Evolutionary conservation across 37 sponge, comb jelly and placozoan species (phyloP).

Genomic region (Agelas oroides): DNA sequence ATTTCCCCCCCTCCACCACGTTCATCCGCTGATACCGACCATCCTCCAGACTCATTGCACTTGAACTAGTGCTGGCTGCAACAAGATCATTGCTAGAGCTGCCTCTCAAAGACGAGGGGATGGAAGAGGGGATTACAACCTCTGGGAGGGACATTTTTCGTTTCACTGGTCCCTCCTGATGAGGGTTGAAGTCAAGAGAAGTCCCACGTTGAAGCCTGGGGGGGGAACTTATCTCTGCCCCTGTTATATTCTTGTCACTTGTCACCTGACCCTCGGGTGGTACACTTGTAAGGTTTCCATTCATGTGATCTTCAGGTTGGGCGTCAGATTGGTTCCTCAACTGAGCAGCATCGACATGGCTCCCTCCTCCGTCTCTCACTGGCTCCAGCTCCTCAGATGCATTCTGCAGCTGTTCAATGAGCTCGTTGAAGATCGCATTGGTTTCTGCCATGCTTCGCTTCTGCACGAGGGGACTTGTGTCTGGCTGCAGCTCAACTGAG

Average conservation of each 20-base stretch:
- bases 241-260: not conserved
- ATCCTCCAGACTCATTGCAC: no score
- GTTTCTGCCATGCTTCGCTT: slow-evolving; percentile 44
- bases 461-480: not conserved
- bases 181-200: not conserved
- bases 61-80: no score
- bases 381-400: not conserved
- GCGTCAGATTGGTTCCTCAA: no score
- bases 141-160: not conserved
- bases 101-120: not conserved
- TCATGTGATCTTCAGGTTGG: no score
- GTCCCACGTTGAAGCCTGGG: no score
- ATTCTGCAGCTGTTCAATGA: slow-evolving; percentile 42
- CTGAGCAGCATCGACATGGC: no score
- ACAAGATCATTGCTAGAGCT: no score
- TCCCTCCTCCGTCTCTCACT: no score
- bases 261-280: not conserved
- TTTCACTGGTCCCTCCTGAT: not conserved
- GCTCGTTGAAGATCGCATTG: slow-evolving; percentile 54
- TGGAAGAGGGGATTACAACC: not conserved
- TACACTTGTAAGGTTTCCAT: no score
- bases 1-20: not conserved
- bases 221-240: not conserved
- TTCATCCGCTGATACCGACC: no score
- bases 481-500: no score